phyloP scores from a whole-genome alignment of 2,888 invertebrate genomes.

The Erebia ligea region DNA sequence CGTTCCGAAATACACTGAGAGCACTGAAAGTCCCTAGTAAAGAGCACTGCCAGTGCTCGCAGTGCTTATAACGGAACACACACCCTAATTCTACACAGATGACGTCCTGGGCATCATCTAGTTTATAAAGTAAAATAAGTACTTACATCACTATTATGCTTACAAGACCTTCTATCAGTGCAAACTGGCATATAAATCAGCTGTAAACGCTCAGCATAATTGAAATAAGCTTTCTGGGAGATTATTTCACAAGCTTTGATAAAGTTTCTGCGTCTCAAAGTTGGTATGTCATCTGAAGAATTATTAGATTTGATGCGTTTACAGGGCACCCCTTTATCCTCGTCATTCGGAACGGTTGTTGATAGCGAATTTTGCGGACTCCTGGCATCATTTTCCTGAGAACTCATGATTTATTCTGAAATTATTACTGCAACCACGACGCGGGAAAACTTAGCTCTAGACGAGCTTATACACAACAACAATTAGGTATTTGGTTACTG shows the following conservation, averaged over 20 bases:
- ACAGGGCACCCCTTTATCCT: not conserved
- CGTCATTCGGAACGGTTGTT: not conserved
- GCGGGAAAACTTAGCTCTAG: not conserved
- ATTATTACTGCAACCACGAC: not conserved
- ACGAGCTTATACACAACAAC: too few relatives aligned
- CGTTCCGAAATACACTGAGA: too few relatives aligned
- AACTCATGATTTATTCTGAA: slow-evolving; percentile 2
- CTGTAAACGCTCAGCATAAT: slow-evolving; percentile 58
- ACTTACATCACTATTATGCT: not conserved
- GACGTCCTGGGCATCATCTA: not conserved
- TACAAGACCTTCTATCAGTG: slow-evolving; percentile 43
- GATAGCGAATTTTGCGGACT: not conserved
- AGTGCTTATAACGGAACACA: too few relatives aligned
- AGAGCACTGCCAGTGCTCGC: too few relatives aligned
- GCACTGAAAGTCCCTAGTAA: too few relatives aligned
- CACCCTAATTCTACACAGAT: too few relatives aligned
- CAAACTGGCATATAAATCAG: slow-evolving; percentile 62
- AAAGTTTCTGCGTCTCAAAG: slow-evolving; percentile 59
- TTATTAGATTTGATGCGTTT: not conserved
- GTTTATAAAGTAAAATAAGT: not conserved
- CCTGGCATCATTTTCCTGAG: not conserved
- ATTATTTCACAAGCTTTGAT: slow-evolving; percentile 68
- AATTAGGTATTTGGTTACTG: too few relatives aligned
- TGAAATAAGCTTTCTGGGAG: slow-evolving; percentile 61
- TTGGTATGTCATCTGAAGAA: not conserved